Conservation (phyloP, 2,113 vertebrate genomes). For the Cyprinodon brontotheroides region DNA sequence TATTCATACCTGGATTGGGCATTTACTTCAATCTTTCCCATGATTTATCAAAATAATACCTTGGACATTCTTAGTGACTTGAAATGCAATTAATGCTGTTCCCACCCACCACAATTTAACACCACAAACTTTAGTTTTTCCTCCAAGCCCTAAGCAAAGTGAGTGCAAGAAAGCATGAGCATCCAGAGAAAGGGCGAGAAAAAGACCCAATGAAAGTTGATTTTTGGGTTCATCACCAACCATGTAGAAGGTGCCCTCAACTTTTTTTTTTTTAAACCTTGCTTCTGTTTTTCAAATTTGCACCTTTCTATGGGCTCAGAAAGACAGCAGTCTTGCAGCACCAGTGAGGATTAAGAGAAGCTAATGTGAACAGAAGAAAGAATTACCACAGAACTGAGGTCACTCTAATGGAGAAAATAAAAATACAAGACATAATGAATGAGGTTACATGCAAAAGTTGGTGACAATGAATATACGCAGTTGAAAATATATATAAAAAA, state of each 20-base stretch:
- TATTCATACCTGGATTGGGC: neutral
- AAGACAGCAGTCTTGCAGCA: constrained; percentile 38
- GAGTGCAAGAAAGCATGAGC: constrained; percentile 63
- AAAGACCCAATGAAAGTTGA: constrained; percentile 35
- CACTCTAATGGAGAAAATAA: constrained; percentile 99
- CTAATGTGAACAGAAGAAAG: constrained; percentile 84
- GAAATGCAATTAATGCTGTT: constrained; percentile 12
- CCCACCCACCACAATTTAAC: constrained; percentile 35
- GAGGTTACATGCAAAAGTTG: constrained; percentile 92
- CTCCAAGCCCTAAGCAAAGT: constrained; percentile 43
- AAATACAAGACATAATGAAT: constrained; percentile 93
- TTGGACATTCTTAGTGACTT: neutral
- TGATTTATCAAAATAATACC: neutral
- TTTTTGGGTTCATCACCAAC: neutral
- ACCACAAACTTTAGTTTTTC: constrained; percentile 34
- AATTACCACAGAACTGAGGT: constrained; percentile 99
- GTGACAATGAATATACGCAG: constrained; percentile 75
- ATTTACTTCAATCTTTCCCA: neutral
- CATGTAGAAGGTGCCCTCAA: neutral
- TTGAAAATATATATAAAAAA: constrained; percentile 20
- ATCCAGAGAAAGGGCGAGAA: constrained; percentile 56
- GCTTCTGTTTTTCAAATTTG: constrained; percentile 60
- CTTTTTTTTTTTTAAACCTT: neutral
- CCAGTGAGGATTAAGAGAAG: constrained; percentile 58
- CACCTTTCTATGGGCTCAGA: constrained; percentile 75